phyloP scores from a whole-genome alignment of 2,113 vertebrate genomes.

The Ciconia stormi region DNA sequence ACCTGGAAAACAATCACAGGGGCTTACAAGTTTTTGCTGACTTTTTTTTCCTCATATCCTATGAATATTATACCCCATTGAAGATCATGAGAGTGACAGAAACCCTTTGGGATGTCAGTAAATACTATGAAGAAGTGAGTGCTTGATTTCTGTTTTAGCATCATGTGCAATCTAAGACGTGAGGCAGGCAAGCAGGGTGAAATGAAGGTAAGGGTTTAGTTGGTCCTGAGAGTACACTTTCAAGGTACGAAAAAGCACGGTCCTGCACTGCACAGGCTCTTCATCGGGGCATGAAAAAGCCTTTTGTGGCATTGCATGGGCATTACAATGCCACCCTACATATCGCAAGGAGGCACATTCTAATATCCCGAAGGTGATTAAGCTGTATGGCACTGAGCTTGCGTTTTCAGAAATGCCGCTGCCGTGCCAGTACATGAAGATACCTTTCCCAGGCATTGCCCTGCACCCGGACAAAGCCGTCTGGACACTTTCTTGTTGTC shows the following conservation, averaged over 20 bases:
- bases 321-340: rapidly evolving
- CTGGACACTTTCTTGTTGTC: background rate
- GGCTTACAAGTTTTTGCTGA: rapidly evolving
- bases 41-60: background rate
- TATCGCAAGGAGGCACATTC: rapidly evolving
- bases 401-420: rapidly evolving
- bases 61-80: rapidly evolving
- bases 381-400: background rate
- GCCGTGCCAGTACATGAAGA: background rate
- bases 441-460: too few relatives aligned
- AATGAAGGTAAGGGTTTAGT: background rate
- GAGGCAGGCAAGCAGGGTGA: background rate
- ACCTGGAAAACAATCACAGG: background rate
- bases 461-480: rapidly evolving
- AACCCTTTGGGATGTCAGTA: background rate
- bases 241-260: rapidly evolving
- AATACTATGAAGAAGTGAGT: rapidly evolving
- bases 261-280: background rate
- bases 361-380: rapidly evolving
- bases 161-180: rapidly evolving
- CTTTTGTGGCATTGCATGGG: background rate
- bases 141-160: background rate
- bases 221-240: background rate
- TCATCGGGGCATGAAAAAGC: rapidly evolving
- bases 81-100: background rate